A percentile compares a stretch with the other conserved stretches of the same genome.
Conservation (phyloP, 2,888 invertebrate genomes). For the Cantharis rustica region DNA sequence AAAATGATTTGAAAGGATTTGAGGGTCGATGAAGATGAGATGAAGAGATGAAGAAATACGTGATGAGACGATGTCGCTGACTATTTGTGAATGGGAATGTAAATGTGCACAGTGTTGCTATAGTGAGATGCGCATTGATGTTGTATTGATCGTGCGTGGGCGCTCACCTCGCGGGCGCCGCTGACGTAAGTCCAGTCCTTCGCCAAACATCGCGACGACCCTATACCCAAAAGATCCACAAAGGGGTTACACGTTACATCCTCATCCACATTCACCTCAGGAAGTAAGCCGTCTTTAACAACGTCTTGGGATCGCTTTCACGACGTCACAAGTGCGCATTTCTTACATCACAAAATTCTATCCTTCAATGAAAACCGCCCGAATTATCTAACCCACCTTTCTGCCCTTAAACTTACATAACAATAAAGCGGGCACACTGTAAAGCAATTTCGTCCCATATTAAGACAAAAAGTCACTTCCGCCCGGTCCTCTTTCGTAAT, state of each 20-base stretch:
- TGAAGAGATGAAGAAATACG: not conserved
- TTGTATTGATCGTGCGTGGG: conserved; percentile 42
- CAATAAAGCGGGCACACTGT: not conserved
- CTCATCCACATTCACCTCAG: conserved; percentile 14
- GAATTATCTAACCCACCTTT: not conserved
- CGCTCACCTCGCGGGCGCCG: conserved; percentile 50
- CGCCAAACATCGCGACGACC: conserved; percentile 39
- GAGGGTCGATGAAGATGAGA: not conserved
- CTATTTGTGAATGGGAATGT: conserved; percentile 45
- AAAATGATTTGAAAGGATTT: not conserved
- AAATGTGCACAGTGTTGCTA: conserved; percentile 41
- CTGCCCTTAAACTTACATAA: not conserved
- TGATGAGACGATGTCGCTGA: conserved; percentile 12
- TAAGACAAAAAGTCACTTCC: not conserved
- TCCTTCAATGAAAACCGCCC: not conserved
- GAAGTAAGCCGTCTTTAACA: conserved; percentile 15
- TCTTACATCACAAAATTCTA: not conserved
- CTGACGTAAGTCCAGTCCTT: conserved; percentile 50
- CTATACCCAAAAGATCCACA: conserved; percentile 9
- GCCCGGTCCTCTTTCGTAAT: not conserved
- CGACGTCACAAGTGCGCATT: conserved; percentile 1
- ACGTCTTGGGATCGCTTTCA: not conserved
- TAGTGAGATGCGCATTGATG: conserved; percentile 46
- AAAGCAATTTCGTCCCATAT: not conserved
- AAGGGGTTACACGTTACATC: conserved; percentile 21